Evolutionary conservation across 2,888 invertebrate species (phyloP).

Genomic region (Agrotis segetum): DNA sequence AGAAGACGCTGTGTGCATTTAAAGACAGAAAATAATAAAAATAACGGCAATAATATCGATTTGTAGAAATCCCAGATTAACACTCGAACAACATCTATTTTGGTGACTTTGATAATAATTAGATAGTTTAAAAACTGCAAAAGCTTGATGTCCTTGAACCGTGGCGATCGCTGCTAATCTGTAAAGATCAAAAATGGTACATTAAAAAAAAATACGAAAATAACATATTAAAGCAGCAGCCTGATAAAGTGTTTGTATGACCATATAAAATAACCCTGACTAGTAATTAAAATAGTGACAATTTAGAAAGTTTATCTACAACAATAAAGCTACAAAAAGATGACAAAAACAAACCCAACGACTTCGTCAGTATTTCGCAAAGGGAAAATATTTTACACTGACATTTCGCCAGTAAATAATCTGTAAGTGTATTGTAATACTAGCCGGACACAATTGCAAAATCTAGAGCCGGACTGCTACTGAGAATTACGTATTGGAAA

Average conservation of each 20-base stretch:
- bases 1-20: not conserved
- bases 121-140: not conserved
- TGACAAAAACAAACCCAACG: not conserved
- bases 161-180: no score
- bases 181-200: no score
- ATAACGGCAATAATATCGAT: not conserved
- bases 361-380: not conserved
- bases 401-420: conserved; percentile 1
- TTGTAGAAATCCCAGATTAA: not conserved
- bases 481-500: not conserved
- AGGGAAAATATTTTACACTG: conserved; percentile 1
- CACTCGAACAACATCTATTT: no score
- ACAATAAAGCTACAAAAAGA: not conserved
- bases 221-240: not conserved
- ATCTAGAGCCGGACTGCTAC: not conserved
- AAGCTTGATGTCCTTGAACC: not conserved
- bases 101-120: no score
- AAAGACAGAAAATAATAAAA: not conserved
- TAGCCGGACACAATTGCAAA: not conserved
- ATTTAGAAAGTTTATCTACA: not conserved
- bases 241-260: not conserved
- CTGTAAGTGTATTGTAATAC: not conserved
- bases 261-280: not conserved
- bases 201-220: not conserved
- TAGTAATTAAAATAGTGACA: not conserved